Percentiles rank a stretch among this genome's conserved stretches.
These are phyloP conservation scores for Dermochelys coriacea DNA, from an alignment of 2,797 vertebrate genomes.

Conservation along the genomic window DNA sequence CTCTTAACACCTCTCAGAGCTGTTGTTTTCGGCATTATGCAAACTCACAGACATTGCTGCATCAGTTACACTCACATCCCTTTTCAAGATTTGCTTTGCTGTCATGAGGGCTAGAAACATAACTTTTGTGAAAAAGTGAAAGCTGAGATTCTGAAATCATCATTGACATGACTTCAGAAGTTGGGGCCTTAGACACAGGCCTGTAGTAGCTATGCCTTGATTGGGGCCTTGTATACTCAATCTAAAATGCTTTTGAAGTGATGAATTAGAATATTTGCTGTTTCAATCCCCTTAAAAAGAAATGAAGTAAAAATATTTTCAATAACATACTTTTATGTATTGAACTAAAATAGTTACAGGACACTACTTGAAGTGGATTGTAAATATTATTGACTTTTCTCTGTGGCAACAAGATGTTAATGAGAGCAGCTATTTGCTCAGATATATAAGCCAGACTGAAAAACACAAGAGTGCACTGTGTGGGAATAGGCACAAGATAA, in stretches of 20 bases:
- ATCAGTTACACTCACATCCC: not conserved
- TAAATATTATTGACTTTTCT: constrained; percentile 19
- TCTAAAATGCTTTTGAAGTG: not conserved
- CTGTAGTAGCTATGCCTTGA: not conserved
- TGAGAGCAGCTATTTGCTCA: constrained; percentile 5
- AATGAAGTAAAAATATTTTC: not conserved
- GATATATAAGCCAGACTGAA: not conserved
- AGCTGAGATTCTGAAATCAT: not conserved
- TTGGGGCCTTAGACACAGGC: not conserved
- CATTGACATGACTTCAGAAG: not conserved
- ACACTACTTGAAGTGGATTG: not conserved
- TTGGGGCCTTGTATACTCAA: not conserved
- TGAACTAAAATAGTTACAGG: too few species aligned
- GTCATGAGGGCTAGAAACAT: not conserved
- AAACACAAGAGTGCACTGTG: constrained; percentile 53
- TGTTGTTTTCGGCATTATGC: not conserved
- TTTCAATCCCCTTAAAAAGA: not conserved
- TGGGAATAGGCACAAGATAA: constrained; percentile 60
- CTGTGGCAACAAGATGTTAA: not conserved
- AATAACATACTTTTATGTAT: not conserved
- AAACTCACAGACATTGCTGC: not conserved
- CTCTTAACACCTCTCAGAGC: not conserved
- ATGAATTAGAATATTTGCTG: not conserved
- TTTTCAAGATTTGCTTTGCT: not conserved
- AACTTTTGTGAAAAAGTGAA: not conserved